phyloP scores from a whole-genome alignment of 2,113 vertebrate species.

The Megatriorchis doriae region DNA sequence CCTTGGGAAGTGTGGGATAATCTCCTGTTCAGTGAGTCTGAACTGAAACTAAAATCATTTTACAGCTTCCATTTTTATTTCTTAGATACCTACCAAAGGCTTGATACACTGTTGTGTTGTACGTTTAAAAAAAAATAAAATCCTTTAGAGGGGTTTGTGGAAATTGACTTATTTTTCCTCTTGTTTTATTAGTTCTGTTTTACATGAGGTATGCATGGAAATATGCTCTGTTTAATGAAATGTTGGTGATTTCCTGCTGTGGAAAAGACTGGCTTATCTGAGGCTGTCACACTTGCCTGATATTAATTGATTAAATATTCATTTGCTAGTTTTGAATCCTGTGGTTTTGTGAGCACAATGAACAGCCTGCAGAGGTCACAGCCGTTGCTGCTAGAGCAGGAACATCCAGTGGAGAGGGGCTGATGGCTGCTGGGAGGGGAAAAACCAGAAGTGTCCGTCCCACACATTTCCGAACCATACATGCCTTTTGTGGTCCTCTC shows the following conservation, averaged over 20 bases:
- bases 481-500: neutral
- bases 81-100: neutral
- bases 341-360: neutral
- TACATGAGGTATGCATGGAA: neutral
- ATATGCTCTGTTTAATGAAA: neutral
- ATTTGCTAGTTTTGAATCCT: constrained; percentile 1
- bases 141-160: neutral
- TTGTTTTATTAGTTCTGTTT: neutral
- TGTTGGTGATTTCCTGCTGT: neutral
- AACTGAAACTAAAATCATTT: neutral
- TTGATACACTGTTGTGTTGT: neutral
- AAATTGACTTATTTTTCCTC: neutral
- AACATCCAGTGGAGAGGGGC: neutral
- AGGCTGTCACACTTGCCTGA: constrained; percentile 35
- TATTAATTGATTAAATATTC: constrained; percentile 57
- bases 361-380: constrained; percentile 13
- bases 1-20: rapidly evolving
- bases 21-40: neutral
- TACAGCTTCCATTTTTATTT: neutral
- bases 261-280: constrained; percentile 16
- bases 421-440: neutral
- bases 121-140: neutral
- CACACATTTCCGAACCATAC: rapidly evolving
- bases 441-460: neutral
- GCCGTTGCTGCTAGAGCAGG: neutral